Conservation (phyloP, 2,797 vertebrate species). For the Gila robusta region DNA sequence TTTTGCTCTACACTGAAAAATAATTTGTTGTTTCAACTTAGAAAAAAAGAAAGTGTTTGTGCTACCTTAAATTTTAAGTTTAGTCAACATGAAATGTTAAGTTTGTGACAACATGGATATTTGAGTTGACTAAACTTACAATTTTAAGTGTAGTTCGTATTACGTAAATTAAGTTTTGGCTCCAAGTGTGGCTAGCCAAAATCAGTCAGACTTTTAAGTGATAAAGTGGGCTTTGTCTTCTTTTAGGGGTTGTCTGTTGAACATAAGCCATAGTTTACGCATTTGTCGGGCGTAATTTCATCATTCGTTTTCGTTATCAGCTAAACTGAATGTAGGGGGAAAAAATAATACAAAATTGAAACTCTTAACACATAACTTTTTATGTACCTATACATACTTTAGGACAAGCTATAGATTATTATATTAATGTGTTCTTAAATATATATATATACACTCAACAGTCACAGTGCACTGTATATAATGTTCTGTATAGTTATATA, state of each 20-base stretch:
- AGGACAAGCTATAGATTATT: conserved; percentile 76
- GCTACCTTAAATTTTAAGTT: no score
- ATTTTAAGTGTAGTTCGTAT: background rate
- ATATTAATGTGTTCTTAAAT: conserved; percentile 52
- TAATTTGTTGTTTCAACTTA: no score
- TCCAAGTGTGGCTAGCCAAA: background rate
- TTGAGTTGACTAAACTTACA: no score
- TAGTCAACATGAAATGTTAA: no score
- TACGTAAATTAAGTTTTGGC: background rate
- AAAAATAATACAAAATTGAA: conserved; percentile 65
- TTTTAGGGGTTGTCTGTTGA: conserved; percentile 21
- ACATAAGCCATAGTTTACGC: conserved; percentile 36
- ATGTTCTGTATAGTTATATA: conserved; percentile 78
- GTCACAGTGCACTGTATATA: conserved; percentile 80
- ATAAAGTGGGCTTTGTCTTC: conserved; percentile 22
- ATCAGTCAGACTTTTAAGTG: background rate
- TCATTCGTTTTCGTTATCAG: conserved; percentile 67
- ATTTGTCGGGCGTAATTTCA: conserved; percentile 53
- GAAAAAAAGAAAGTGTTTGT: no score
- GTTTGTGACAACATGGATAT: no score
- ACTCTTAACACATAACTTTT: conserved; percentile 75
- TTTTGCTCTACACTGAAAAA: background rate
- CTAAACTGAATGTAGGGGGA: conserved; percentile 79
- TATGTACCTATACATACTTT: conserved; percentile 79
- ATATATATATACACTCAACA: conserved; percentile 71